phyloP scores from a whole-genome alignment of 2,888 invertebrate genomes.

The Himalopsyche kuldschensis region DNA sequence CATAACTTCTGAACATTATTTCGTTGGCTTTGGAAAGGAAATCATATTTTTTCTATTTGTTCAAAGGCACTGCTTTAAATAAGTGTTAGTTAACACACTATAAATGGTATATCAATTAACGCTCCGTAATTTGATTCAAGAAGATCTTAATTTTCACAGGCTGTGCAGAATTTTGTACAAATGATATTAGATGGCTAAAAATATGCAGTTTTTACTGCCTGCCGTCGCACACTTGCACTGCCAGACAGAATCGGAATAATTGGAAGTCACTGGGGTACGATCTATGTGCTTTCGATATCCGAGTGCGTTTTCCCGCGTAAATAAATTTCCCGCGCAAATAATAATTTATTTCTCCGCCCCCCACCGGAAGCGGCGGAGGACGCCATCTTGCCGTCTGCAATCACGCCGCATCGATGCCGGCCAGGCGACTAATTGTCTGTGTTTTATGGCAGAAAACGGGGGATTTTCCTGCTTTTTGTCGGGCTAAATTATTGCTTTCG shows the following conservation, averaged over 20 bases:
- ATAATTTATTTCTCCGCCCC: not conserved
- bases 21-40: no score
- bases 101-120: no score
- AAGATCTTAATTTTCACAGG: no score
- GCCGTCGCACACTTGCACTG: not conserved
- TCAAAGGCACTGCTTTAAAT: no score
- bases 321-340: not conserved
- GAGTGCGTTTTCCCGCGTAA: not conserved
- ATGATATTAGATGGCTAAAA: not conserved
- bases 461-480: not conserved
- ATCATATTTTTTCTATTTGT: no score
- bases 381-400: constrained; percentile 1
- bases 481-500: not conserved
- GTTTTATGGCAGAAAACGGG: not conserved
- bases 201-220: not conserved
- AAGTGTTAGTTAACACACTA: no score
- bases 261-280: not conserved
- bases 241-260: not conserved
- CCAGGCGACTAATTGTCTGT: constrained; percentile 1
- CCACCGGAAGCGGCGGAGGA: not conserved
- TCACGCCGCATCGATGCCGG: not conserved
- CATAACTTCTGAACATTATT: no score
- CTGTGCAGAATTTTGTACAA: no score
- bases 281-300: not conserved
- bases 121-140: no score